Evolutionary conservation across 2,888 invertebrate genomes (phyloP), one percentile per base, ranked within the genome.

Genomic region (Apotomis betuletana): DNA sequence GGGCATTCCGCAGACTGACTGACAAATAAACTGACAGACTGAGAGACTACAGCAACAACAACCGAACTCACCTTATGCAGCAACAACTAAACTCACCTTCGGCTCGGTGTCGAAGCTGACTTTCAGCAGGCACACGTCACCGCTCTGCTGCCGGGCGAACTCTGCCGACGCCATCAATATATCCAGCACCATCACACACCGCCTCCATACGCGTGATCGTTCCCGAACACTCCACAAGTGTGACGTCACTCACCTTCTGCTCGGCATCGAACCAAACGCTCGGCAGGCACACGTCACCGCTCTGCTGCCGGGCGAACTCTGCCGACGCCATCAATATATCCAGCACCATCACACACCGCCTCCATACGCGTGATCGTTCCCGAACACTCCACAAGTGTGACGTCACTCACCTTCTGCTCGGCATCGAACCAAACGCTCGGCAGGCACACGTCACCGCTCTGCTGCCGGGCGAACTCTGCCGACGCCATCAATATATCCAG

Each of bases 401-500:
- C 46, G 15, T 12, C 61, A 46, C 54, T 46, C 5, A 65, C 55
- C 65, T 65, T 65, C 13, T 57, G 81, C 38, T 92, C 86, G 1
- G 89, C 82, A 46, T 94, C 91, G 69, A 91, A 89, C 0, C 92
- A 87, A 73, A 97, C 87, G 75, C 95, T 94, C 0, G 98, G 98
- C 73, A 97, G 85, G 85, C 98, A 98, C 74, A 97, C 94, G 57
- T 95, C 95, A 0, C 95, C 95, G 55, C 94, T 95, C 81, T 95
- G 96, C 74, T 95, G 95, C 12, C 94, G 86, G 85, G 96, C 96
- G 88, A 97, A 99, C 83, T 96, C 95, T 0, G 97, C 95, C 57
- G 99, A 93, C 0, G 97, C 95, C 69, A 97, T 92, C 12, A 99
- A 85, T 8, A 98, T 97, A 89, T 99, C 99, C 51, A 99, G 85